Evolutionary conservation across 1,140 invertebrate genomes (phyloP).

Genomic region (Bursaphelenchus mucronatus): DNA sequence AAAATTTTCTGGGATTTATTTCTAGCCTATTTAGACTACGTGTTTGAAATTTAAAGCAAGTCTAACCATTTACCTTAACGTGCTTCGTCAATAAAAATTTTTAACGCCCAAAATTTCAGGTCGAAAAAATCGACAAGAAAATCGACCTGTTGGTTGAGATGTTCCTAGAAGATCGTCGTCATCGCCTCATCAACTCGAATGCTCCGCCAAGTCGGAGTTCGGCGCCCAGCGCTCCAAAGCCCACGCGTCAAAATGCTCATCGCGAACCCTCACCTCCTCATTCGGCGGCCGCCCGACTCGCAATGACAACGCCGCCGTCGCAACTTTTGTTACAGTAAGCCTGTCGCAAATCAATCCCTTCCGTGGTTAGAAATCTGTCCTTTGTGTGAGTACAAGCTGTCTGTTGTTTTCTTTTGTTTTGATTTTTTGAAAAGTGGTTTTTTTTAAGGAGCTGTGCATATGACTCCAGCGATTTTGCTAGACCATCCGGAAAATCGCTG

Average conservation of each 20-base stretch:
- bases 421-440: background rate
- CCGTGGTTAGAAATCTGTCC: too few species aligned
- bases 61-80: too few species aligned
- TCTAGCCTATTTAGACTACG: too few species aligned
- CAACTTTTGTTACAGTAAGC: slow-evolving; percentile 16
- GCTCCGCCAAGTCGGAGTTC: background rate
- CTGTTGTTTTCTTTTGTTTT: background rate
- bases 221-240: background rate
- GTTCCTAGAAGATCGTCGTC: slow-evolving; percentile 77
- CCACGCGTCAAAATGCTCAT: background rate
- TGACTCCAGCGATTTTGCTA: too few species aligned
- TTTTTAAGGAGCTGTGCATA: too few species aligned
- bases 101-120: slow-evolving; percentile 65
- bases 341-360: too few species aligned
- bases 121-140: slow-evolving; percentile 84
- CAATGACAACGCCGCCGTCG: background rate
- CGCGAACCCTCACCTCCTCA: slow-evolving; percentile 18
- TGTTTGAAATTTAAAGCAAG: too few species aligned
- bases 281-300: slow-evolving; percentile 18
- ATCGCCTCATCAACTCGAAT: slow-evolving; percentile 21
- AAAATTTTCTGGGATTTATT: too few species aligned
- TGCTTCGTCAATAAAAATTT: too few species aligned
- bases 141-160: slow-evolving; percentile 85
- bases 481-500: too few species aligned
- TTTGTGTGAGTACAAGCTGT: too few species aligned